Evolutionary conservation across 2,113 vertebrate species (phyloP), one percentile per base, ranked within the genome.

Genomic region (Xyrauchen texanus): DNA sequence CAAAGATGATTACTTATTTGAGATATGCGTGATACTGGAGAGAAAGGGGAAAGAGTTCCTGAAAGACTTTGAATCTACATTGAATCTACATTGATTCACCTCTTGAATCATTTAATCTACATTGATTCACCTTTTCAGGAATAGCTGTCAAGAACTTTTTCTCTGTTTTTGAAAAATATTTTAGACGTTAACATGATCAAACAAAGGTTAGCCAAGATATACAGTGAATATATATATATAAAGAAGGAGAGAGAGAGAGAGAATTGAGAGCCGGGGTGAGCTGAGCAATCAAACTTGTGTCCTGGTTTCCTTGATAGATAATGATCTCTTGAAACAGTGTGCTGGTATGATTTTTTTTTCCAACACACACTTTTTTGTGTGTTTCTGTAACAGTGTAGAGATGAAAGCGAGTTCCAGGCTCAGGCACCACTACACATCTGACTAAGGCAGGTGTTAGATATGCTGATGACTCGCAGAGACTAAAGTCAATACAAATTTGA

Each of bases 401-500:
- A 97, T 97, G 91, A 98, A 97, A 97, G 89, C 90, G 90, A 90
- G 88, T 93, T 90, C 88, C 87, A 86, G 91, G 91, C 91, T 91
- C 91, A 95, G 87, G 88, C 89, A 87, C 77, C 87, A 83, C 91
- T 95, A 92, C 94, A 92, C 91, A 93, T 93, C 91, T 78, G 88
- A 95, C 92, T 94, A 93, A 94, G 95, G 95, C 94, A 96, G 95
- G 95, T 96, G 96, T 97, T 96, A 95, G 95, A 98, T 97, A 96
- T 97, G 95, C 94, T 98, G 96, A 97, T 98, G 93, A 96, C 94
- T 92, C 85, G 70, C 90, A 84, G 85, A 97, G 96, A 98, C 96
- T 96, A 98, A 98, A 98, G 96, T 94, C 95, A 93, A 88, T 94
- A 96, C 95, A 98, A 97, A 98, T 98, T 95, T 94, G 94, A 97